A percentile compares a stretch with the other conserved stretches of the same genome.
These are phyloP conservation scores for Fregata magnificens DNA, from an alignment of 2,113 vertebrate species.

Conservation along the genomic window DNA sequence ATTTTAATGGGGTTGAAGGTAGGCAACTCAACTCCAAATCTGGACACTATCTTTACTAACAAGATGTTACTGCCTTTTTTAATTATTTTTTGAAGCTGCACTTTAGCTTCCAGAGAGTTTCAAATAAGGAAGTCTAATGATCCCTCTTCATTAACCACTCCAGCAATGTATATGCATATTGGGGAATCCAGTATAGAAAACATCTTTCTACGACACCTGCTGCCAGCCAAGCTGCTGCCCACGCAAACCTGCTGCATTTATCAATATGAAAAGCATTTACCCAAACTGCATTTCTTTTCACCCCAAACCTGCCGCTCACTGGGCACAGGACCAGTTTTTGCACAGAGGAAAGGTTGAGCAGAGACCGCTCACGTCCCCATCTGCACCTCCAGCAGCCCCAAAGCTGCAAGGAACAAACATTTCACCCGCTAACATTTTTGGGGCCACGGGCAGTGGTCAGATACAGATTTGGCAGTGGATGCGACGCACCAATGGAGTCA, in stretches of 20 bases:
- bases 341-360: neutral
- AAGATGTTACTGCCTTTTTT: neutral
- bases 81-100: neutral
- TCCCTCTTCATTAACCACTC: conserved; percentile 7
- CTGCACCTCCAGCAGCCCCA: neutral
- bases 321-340: neutral
- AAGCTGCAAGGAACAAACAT: neutral
- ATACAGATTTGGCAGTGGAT: neutral
- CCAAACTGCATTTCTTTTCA: neutral
- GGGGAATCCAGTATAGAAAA: neutral
- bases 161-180: neutral
- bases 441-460: too few relatives aligned
- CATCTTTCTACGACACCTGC: neutral
- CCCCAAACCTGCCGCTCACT: neutral
- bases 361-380: neutral
- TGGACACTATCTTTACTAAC: neutral
- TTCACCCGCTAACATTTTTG: fast-evolving
- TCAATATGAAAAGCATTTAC: neutral
- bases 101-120: conserved; percentile 21
- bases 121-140: conserved; percentile 36
- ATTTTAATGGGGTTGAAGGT: fast-evolving
- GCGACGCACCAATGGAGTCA: neutral
- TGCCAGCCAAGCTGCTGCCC: neutral
- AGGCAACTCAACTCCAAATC: neutral
- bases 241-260: neutral